These are phyloP conservation scores for Allygus modestus DNA, from an alignment of 2,888 invertebrate species.

Conservation along the genomic window DNA sequence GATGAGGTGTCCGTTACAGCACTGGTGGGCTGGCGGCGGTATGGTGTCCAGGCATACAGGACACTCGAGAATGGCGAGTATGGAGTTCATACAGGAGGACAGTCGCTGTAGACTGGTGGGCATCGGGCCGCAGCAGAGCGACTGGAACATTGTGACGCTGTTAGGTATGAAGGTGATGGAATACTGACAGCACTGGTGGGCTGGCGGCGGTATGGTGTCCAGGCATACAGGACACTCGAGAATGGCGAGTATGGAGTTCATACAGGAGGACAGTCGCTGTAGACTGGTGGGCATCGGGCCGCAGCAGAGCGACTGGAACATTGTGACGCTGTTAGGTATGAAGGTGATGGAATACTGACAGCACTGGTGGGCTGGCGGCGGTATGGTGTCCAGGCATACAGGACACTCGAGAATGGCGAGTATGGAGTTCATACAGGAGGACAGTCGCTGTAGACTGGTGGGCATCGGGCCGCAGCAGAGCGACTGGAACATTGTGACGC, in stretches of 20 bases:
- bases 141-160: slow-evolving; percentile 63
- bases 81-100: slow-evolving; percentile 75
- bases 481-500: slow-evolving; percentile 64
- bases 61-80: slow-evolving; percentile 76
- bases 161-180: slow-evolving; percentile 75
- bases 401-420: slow-evolving; percentile 76
- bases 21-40: slow-evolving; percentile 75
- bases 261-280: slow-evolving; percentile 75
- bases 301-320: slow-evolving; percentile 67
- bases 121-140: slow-evolving; percentile 68
- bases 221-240: slow-evolving; percentile 77
- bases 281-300: slow-evolving; percentile 71
- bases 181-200: slow-evolving; percentile 76
- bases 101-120: slow-evolving; percentile 74
- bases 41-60: slow-evolving; percentile 76
- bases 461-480: slow-evolving; percentile 68
- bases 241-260: slow-evolving; percentile 75
- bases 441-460: slow-evolving; percentile 75
- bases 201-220: slow-evolving; percentile 75
- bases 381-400: slow-evolving; percentile 75
- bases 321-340: slow-evolving; percentile 70
- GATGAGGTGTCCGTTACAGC: slow-evolving; percentile 76
- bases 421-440: slow-evolving; percentile 75
- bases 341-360: slow-evolving; percentile 76
- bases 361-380: slow-evolving; percentile 76